phyloP scores from a whole-genome alignment of 2,797 vertebrate species.

The Leptodon cayanensis region DNA sequence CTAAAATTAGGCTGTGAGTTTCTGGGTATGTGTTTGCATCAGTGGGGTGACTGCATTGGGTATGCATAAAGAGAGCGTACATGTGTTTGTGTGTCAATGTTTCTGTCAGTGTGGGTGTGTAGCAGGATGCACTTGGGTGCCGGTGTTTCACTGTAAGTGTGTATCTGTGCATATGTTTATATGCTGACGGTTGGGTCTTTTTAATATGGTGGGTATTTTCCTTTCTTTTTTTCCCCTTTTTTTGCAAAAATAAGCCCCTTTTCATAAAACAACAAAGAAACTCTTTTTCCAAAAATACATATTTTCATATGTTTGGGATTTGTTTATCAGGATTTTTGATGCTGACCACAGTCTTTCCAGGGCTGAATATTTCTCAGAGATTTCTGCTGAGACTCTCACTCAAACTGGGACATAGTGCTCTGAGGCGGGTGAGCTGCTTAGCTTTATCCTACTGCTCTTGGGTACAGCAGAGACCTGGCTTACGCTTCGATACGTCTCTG shows the following conservation, averaged over 20 bases:
- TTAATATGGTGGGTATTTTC: not conserved
- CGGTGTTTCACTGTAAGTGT: not conserved
- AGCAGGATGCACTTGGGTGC: not conserved
- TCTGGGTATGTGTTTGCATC: not conserved
- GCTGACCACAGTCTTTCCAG: not conserved
- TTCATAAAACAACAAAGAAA: not conserved
- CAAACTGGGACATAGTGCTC: not conserved
- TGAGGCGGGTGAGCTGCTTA: not conserved
- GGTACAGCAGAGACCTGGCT: not conserved
- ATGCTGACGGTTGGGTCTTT: not conserved
- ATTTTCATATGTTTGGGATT: not conserved
- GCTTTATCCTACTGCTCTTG: not conserved
- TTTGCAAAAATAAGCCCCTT: not conserved
- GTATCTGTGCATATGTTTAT: not conserved
- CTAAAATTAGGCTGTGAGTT: slow-evolving; percentile 34
- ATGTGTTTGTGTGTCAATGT: not conserved
- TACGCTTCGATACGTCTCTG: accelerated
- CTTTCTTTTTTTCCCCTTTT: accelerated
- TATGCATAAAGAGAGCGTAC: not conserved
- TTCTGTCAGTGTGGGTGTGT: not conserved
- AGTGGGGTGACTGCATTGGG: not conserved
- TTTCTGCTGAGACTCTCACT: not conserved
- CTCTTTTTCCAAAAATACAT: not conserved
- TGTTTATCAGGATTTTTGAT: not conserved
- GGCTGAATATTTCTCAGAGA: not conserved